Evolutionary conservation across 2,113 vertebrate genomes (phyloP).

Genomic region (Cichladusa arquata): DNA sequence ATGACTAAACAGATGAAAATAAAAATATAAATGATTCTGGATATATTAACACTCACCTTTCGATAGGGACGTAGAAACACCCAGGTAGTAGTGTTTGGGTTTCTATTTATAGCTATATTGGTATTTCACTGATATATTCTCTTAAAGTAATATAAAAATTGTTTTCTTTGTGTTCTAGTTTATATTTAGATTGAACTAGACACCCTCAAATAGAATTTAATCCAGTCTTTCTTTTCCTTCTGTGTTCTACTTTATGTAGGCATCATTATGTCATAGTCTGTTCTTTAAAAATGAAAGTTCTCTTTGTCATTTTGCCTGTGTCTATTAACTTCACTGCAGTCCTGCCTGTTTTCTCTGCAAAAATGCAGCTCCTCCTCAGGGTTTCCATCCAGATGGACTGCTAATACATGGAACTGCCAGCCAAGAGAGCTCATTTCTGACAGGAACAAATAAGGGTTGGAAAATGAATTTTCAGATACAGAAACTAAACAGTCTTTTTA

Average conservation of each 20-base stretch:
- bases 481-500: background rate
- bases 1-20: background rate
- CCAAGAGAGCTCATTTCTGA: background rate
- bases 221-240: background rate
- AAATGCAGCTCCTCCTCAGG: background rate
- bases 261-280: background rate
- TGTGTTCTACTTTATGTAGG: background rate
- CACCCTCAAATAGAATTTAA: background rate
- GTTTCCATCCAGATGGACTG: slow-evolving; percentile 25
- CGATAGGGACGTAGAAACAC: background rate
- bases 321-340: background rate
- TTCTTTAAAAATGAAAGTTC: slow-evolving; percentile 10
- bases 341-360: background rate
- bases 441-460: background rate
- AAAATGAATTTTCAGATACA: background rate
- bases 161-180: background rate
- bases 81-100: background rate
- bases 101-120: background rate
- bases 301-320: background rate
- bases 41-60: background rate
- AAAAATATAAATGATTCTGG: background rate
- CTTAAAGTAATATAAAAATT: background rate
- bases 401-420: background rate
- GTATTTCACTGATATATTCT: background rate
- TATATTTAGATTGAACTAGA: background rate